Evolutionary conservation across 2,888 invertebrate species (phyloP), one percentile per base, ranked within the genome.

Genomic region (Chaitophorus viminalis): DNA sequence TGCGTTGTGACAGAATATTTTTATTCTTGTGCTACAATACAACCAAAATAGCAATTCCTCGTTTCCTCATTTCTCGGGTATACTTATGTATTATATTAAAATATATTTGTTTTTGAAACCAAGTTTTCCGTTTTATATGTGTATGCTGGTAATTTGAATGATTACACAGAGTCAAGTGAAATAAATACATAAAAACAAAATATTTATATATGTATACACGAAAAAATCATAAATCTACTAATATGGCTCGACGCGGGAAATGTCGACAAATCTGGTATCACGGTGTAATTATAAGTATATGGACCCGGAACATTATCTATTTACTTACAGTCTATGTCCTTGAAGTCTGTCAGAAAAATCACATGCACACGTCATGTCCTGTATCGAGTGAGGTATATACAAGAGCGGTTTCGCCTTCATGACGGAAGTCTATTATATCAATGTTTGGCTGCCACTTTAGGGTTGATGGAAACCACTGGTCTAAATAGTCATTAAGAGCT

Each of bases 1-100:
- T 70, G 70, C 70, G 31, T 31, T 70, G 70, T 70, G 70, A 31
- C 70, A 29, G 31, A 70, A 70, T 70, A 70, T 70, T 70, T n/a
- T 70, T 70, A 70, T 70, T 70, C 70, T 17, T 14, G 29, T 70
- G n/a, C 29, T 31, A 29, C 17, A 31, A 70, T 70, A 70, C 5
- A 31, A 70, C 29, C 31, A 29, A 31, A 70, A 70, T 29, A 31
- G 31, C 2, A 29, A 29, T 31, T 29, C 3, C 14, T 17, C 17
- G 31, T 14, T 68, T 68, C 29, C 29, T n/a, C 29, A 29, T n/a
- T 3, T 65, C n/a, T 60, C n/a, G n/a, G n/a, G 25, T 60, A 21
- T 46, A 46, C 14, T 1, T 46, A 46, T 46, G 14, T 46, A 46
- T 39, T 3, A 39, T 39, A 0, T 39, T 46, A 46, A 14, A 14